Evolutionary conservation across 1,140 invertebrate genomes (phyloP).

Genomic region (Epicauta chinensis): DNA sequence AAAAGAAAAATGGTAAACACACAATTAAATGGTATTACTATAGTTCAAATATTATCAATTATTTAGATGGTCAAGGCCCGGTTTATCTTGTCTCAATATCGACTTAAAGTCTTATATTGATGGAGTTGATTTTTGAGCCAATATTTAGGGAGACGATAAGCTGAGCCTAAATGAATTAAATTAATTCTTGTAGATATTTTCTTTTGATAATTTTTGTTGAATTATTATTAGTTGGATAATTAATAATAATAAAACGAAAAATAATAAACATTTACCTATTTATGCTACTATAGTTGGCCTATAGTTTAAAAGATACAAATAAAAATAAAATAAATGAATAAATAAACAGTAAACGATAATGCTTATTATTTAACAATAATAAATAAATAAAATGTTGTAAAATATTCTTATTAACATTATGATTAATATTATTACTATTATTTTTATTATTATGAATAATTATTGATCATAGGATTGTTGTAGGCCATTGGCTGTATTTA

Average conservation of each 20-base stretch:
- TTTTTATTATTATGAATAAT: constrained; percentile 22
- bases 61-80: too few relatives aligned
- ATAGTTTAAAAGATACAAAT: constrained; percentile 1
- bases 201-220: too few relatives aligned
- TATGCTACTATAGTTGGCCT: constrained; percentile 25
- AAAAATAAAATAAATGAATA: too few relatives aligned
- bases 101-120: too few relatives aligned
- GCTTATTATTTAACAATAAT: constrained; percentile 13
- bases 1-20: neutral
- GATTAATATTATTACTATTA: constrained; percentile 30
- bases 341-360: constrained; percentile 9
- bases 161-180: too few relatives aligned
- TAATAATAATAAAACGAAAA: neutral
- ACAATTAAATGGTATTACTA: too few relatives aligned
- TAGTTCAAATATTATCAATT: too few relatives aligned
- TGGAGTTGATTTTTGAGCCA: too few relatives aligned
- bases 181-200: too few relatives aligned
- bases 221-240: too few relatives aligned
- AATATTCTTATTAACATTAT: constrained; percentile 25
- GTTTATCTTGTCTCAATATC: too few relatives aligned
- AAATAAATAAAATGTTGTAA: constrained; percentile 22
- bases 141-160: too few relatives aligned
- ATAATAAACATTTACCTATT: constrained; percentile 1
- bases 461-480: constrained; percentile 37
- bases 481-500: constrained; percentile 36